Evolutionary conservation across 2,888 invertebrate genomes (phyloP).

Genomic region (Trissolcus japonicus): DNA sequence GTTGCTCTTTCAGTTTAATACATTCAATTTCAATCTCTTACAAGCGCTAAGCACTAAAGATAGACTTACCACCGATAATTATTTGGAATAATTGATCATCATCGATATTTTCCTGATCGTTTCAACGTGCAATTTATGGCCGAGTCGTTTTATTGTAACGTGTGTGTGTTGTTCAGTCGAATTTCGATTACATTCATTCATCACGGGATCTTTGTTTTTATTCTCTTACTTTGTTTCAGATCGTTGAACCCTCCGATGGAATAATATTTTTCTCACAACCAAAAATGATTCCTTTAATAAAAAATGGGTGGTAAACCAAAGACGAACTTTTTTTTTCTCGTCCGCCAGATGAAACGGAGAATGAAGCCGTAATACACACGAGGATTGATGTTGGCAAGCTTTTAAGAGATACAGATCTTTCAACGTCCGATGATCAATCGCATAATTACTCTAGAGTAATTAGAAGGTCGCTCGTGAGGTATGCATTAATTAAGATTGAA

Average conservation of each 20-base stretch:
- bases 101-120: not conserved
- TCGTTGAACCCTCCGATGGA: too few relatives aligned
- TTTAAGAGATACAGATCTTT: slow-evolving; percentile 58
- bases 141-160: too few relatives aligned
- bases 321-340: too few relatives aligned
- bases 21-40: slow-evolving; percentile 66
- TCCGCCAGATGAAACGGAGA: slow-evolving; percentile 21
- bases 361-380: slow-evolving; percentile 46
- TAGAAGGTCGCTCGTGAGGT: slow-evolving; percentile 63
- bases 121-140: too few relatives aligned
- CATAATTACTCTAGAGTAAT: slow-evolving; percentile 69
- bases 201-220: too few relatives aligned
- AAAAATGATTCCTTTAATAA: not conserved
- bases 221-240: too few relatives aligned
- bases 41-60: slow-evolving; percentile 35
- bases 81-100: slow-evolving; percentile 43
- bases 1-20: slow-evolving; percentile 64
- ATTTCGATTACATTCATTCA: too few relatives aligned
- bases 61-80: slow-evolving; percentile 27
- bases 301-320: too few relatives aligned
- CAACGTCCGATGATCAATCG: slow-evolving; percentile 63
- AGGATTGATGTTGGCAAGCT: slow-evolving; percentile 44
- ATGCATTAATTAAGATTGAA: slow-evolving; percentile 70
- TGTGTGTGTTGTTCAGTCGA: too few relatives aligned
- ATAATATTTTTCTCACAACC: not conserved